These are phyloP conservation scores for Tapirus indicus DNA, from an alignment of 2,797 vertebrate genomes.

Conservation along the genomic window DNA sequence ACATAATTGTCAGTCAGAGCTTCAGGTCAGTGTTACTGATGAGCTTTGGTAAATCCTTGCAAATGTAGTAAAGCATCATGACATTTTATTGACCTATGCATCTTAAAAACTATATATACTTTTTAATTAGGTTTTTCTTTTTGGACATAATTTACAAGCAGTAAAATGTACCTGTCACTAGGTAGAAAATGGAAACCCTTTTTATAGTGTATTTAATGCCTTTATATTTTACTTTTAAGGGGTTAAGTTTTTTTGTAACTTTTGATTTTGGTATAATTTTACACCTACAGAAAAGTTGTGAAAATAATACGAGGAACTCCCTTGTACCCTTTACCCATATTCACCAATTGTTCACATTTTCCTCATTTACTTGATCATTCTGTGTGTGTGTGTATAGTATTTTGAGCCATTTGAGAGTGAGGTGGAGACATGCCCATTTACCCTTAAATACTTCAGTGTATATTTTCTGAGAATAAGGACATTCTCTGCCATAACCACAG, in stretches of 20 bases:
- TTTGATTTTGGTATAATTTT: conserved; percentile 7
- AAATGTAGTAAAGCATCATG: not conserved
- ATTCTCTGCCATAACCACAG: not conserved
- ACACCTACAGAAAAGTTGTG: not conserved
- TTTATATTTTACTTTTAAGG: conserved; percentile 23
- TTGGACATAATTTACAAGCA: not conserved
- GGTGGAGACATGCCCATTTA: not conserved
- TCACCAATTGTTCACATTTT: not conserved
- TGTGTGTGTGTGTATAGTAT: not conserved
- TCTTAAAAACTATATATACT: not conserved
- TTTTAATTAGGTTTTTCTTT: not conserved
- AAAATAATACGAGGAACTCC: not conserved
- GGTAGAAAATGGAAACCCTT: not conserved
- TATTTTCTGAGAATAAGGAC: not conserved
- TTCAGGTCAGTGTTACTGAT: not conserved
- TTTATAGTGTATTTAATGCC: not conserved
- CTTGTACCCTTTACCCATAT: not conserved
- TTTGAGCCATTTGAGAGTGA: not conserved
- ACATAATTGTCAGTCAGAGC: not conserved
- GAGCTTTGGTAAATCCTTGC: conserved; percentile 33
- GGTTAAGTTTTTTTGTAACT: not conserved
- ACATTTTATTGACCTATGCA: not conserved
- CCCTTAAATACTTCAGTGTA: not conserved
- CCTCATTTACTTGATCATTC: not conserved
- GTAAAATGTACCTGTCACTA: not conserved